A percentile compares a stretch with the other conserved stretches of the same genome.
Conservation (phyloP, 2,888 invertebrate species). For the Anodontia alba region DNA sequence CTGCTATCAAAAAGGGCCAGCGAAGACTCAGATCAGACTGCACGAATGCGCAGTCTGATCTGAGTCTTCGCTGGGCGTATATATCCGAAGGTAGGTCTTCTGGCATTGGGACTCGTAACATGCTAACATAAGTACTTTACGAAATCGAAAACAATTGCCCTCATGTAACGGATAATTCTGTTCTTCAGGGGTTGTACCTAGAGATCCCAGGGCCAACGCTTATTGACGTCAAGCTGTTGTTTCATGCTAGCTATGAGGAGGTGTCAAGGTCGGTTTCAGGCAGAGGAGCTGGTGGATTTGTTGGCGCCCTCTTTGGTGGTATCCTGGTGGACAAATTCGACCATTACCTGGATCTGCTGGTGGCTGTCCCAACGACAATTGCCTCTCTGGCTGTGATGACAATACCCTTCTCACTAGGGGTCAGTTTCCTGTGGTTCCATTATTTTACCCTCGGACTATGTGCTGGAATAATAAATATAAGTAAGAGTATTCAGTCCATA, state of each 20-base stretch:
- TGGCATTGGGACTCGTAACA: too few species aligned
- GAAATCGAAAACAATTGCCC: too few species aligned
- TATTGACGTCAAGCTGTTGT: slow-evolving; percentile 64
- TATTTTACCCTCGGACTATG: too few species aligned
- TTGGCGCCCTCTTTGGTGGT: slow-evolving; percentile 47
- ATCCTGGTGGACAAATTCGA: slow-evolving; percentile 62
- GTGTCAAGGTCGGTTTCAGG: slow-evolving; percentile 66
- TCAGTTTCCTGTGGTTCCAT: slow-evolving; percentile 46
- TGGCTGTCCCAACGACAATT: slow-evolving; percentile 60
- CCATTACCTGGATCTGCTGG: slow-evolving; percentile 56
- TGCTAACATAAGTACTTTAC: too few species aligned
- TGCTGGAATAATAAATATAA: too few species aligned
- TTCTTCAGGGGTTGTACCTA: slow-evolving; percentile 59
- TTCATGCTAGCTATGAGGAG: slow-evolving; percentile 64
- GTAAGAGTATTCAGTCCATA: too few species aligned
- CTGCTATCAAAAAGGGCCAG: too few species aligned
- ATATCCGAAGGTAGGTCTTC: too few species aligned
- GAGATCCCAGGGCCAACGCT: slow-evolving; percentile 72
- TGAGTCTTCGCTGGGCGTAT: too few species aligned
- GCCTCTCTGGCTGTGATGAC: slow-evolving; percentile 50
- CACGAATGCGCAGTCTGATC: too few species aligned
- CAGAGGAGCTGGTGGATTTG: slow-evolving; percentile 62
- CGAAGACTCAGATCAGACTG: too few species aligned
- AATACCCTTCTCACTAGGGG: slow-evolving; percentile 52
- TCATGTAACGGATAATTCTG: too few species aligned